These are phyloP conservation scores for Cryptoblepharus egeriae DNA, from an alignment of 2,797 vertebrate genomes.

Conservation along the genomic window DNA sequence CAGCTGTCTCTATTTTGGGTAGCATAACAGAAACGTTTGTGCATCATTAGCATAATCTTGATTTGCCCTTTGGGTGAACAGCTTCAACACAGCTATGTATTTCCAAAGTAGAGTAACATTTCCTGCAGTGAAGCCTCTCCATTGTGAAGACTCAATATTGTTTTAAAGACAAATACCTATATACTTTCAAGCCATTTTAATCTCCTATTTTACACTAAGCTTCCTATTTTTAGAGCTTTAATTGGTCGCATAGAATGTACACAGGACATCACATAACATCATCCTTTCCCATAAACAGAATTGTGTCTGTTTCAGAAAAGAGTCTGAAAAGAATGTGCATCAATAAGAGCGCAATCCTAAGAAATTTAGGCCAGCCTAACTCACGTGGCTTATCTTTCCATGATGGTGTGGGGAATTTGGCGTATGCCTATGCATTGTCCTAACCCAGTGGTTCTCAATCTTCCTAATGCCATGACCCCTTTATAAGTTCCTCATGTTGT, in stretches of 20 bases:
- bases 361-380: too few relatives aligned
- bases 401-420: too few relatives aligned
- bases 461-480: too few relatives aligned
- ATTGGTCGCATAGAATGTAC: neutral
- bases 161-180: conserved; percentile 10
- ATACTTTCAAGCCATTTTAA: neutral
- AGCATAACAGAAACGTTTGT: neutral
- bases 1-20: conserved; percentile 21
- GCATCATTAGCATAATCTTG: neutral
- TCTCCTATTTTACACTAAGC: neutral
- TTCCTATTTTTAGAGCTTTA: neutral
- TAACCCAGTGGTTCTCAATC: too few relatives aligned
- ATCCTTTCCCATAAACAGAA: neutral
- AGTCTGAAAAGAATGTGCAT: neutral
- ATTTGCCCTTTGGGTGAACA: neutral
- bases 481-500: too few relatives aligned
- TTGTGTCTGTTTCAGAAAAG: neutral
- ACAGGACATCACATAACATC: neutral
- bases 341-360: too few relatives aligned
- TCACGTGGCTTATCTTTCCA: too few relatives aligned
- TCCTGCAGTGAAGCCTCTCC: neutral
- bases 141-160: neutral
- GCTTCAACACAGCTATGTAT: neutral
- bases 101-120: neutral
- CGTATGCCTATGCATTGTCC: too few relatives aligned